phyloP scores from a whole-genome alignment of 2,888 invertebrate species.

The Patella ulyssiponensis region DNA sequence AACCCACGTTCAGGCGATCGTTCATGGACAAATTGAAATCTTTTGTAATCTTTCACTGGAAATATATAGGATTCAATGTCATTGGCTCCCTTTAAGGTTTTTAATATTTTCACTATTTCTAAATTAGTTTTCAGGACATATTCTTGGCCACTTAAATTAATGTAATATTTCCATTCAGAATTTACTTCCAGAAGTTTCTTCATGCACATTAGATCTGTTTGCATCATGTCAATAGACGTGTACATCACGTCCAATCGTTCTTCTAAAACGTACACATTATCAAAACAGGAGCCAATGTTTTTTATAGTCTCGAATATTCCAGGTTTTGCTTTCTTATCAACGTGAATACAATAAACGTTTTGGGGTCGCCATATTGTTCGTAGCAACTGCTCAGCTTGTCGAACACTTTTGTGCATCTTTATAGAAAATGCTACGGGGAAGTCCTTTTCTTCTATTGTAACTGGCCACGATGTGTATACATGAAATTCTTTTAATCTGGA shows the following conservation, averaged over 20 bases:
- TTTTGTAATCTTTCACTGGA: constrained; percentile 14
- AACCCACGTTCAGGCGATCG: too few relatives aligned
- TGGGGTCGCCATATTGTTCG: constrained; percentile 64
- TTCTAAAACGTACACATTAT: constrained; percentile 57
- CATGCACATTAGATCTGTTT: constrained; percentile 51
- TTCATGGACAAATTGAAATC: not conserved
- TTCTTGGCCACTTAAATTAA: constrained; percentile 68
- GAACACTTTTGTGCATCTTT: constrained; percentile 49
- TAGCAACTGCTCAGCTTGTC: constrained; percentile 60
- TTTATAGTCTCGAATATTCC: constrained; percentile 43
- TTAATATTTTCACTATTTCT: constrained; percentile 66
- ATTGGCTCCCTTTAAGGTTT: constrained; percentile 66
- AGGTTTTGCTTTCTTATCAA: constrained; percentile 57
- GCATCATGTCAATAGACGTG: constrained; percentile 41
- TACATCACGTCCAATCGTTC: constrained; percentile 49
- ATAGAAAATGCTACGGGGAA: constrained; percentile 63
- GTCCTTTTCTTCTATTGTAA: constrained; percentile 43
- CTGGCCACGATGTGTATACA: constrained; percentile 36
- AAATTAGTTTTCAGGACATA: constrained; percentile 68
- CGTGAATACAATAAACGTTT: constrained; percentile 68
- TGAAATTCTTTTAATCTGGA: constrained; percentile 30
- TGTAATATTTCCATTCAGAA: constrained; percentile 67
- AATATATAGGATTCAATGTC: constrained; percentile 58
- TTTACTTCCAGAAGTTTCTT: constrained; percentile 29
- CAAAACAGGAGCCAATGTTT: constrained; percentile 48